Base-by-base conservation (phyloP, 2,113 vertebrate species). In the Cavia aperea region DNA sequence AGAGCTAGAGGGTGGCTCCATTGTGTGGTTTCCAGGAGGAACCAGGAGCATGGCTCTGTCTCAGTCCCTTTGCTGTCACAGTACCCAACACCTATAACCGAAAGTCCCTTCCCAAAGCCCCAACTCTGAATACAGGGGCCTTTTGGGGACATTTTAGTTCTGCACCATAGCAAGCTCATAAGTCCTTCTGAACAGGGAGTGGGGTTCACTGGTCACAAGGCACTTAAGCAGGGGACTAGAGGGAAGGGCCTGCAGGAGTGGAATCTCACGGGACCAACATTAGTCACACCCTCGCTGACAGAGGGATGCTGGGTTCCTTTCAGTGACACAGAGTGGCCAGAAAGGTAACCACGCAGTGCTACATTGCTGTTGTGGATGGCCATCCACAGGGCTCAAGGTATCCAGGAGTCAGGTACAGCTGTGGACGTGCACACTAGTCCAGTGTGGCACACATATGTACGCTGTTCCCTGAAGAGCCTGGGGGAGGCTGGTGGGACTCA, bases 391-490 rank as follows among this genome's bases (percentile, higher is more conserved):
- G 1, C 24, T 13, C 6, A 0, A 1, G 2, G n/a, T 4, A 18
- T 11, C 23, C 2, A 15, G 5, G 0, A 1, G 63, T 7, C 0
- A 0, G 31, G 4, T 0, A 2, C 4, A 0, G 1, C 4, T 0
- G 14, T 0, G n/a, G 0, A 1, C 0, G 19, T 0, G 0, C n/a
- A 0, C 16, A 6, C 31, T 12, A 1, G 0, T 3, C 12, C 12
- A 1, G 72, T 1, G 1, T 0, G 3, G 10, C 1, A 2, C 19
- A 2, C 1, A 14, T 0, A 0, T 0, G 4, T 8, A 0, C 3
- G 0, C 11, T 11, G 31, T 11, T 11, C 43, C 16, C 31, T 51
- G 9, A 5, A 8, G 65, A 79, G 23, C 3, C 10, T 0, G 2
- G 46, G 0, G 26, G 0, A 1, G 60, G 4, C 26, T 1, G 4